Conservation (phyloP, 1,140 invertebrate species). For the Bombus haemorrhoidalis region DNA sequence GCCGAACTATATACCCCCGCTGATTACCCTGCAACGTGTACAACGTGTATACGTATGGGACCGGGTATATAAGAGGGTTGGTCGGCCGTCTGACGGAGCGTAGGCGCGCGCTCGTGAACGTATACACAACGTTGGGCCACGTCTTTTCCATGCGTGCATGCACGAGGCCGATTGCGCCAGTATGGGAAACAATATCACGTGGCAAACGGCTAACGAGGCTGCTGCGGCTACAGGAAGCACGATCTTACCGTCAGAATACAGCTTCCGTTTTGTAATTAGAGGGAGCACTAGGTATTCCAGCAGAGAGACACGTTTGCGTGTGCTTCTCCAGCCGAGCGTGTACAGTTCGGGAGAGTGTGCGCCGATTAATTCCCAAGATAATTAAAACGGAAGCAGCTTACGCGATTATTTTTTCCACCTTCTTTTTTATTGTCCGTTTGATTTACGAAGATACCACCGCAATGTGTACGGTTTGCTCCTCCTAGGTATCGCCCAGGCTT, state of each 20-base stretch:
- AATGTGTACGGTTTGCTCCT: not conserved
- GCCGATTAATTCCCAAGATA: slow-evolving; percentile 38
- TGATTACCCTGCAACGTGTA: slow-evolving; percentile 12
- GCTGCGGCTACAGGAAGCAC: slow-evolving; percentile 63
- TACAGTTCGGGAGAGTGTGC: not conserved
- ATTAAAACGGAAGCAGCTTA: slow-evolving; percentile 28
- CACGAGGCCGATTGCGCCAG: not conserved
- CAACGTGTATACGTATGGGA: not conserved
- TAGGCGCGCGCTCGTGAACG: not conserved
- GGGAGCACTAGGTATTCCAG: slow-evolving; percentile 21
- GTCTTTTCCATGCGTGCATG: not conserved
- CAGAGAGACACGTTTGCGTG: slow-evolving; percentile 8
- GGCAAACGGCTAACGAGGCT: slow-evolving; percentile 64
- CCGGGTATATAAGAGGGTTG: not conserved
- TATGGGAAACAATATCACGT: slow-evolving; percentile 59
- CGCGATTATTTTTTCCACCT: not conserved
- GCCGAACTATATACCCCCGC: not conserved
- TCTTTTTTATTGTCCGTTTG: slow-evolving; percentile 14
- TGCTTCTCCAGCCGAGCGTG: not conserved
- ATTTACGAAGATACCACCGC: slow-evolving; percentile 7
- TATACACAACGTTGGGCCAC: not conserved
- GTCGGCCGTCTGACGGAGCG: not conserved
- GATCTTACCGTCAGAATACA: slow-evolving; percentile 58
- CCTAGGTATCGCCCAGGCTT: not conserved
- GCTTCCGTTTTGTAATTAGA: slow-evolving; percentile 64